Base-by-base conservation (phyloP, 2,888 invertebrate species). In the Salticus scenicus region DNA sequence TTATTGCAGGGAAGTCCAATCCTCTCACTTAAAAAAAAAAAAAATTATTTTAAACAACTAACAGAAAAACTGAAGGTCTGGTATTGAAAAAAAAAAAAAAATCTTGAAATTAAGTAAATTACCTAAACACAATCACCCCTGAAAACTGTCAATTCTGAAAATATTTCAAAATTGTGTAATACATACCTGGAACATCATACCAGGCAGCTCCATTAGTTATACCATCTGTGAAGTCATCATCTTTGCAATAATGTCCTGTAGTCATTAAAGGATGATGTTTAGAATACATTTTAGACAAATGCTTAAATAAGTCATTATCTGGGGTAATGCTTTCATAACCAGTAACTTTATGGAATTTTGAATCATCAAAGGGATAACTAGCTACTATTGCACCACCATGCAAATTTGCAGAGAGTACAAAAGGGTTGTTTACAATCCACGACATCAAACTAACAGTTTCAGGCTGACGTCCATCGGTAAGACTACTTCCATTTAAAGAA, bases 151-250 rank as follows among this genome's bases (percentile, higher is more conserved):
- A n/a, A n/a, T n/a, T n/a, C n/a, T n/a, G n/a, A n/a, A n/a, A n/a
- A n/a, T n/a, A n/a, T n/a, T n/a, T n/a, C n/a, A n/a, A n/a, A n/a
- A n/a, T n/a, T n/a, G n/a, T n/a, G n/a, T n/a, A n/a, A 57, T 57
- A 79, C 93, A 92, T 96, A 90, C 97, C 96, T 94, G 92, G 88
- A 88, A 92, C 90, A 88, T 94, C 94, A 91, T 97, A 98, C 98
- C 98, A 98, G 89, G 93, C 93, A 4, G 98, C 98, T 12, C 98
- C 98, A 90, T 98, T 98, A 2, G 96, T 97, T 88, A 97, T 94
- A 33, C 98, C 98, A 41, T 94, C 93, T 1, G 92, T 90, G 90
- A 98, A 98, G 88, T 93, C 92, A 88, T 97, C 96, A 12, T 88
- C 85, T 0, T 93, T 93, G 31, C 94, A 94, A 88, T 94, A 92